Conservation (phyloP, 2,888 invertebrate species). For the Pogonocherus hispidulus region DNA sequence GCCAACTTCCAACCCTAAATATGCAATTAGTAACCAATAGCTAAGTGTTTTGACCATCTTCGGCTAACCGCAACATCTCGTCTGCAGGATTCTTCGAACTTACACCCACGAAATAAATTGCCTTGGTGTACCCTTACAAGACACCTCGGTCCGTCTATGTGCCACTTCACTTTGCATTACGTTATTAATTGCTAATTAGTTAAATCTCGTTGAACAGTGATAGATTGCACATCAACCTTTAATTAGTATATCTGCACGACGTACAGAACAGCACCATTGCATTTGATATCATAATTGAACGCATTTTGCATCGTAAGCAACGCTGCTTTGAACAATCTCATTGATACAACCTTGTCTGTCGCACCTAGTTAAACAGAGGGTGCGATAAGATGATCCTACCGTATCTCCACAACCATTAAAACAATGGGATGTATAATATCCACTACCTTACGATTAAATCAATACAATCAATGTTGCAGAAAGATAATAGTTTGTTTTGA, state of each 20-base stretch:
- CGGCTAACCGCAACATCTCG: conserved; percentile 24
- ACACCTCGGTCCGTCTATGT: conserved; percentile 17
- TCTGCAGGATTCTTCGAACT: conserved; percentile 21
- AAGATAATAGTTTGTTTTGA: too few species aligned
- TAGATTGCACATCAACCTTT: conserved; percentile 10
- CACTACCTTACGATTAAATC: too few species aligned
- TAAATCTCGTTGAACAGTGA: conserved; percentile 14
- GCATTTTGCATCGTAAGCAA: not conserved
- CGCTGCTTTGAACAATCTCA: not conserved
- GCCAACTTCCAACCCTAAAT: not conserved
- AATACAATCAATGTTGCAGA: too few species aligned
- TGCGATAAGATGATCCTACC: too few species aligned
- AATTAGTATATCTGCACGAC: not conserved
- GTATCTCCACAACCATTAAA: too few species aligned
- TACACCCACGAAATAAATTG: not conserved
- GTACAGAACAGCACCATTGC: not conserved
- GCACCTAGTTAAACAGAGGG: too few species aligned
- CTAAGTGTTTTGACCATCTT: conserved; percentile 21
- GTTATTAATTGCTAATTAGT: conserved; percentile 34
- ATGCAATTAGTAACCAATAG: conserved; percentile 29
- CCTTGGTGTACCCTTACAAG: not conserved
- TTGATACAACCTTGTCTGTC: not conserved
- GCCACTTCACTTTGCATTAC: conserved; percentile 5
- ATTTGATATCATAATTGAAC: not conserved
- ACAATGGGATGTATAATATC: too few species aligned